phyloP scores from a whole-genome alignment of 1,140 invertebrate genomes.

The Drosophila ambigua region DNA sequence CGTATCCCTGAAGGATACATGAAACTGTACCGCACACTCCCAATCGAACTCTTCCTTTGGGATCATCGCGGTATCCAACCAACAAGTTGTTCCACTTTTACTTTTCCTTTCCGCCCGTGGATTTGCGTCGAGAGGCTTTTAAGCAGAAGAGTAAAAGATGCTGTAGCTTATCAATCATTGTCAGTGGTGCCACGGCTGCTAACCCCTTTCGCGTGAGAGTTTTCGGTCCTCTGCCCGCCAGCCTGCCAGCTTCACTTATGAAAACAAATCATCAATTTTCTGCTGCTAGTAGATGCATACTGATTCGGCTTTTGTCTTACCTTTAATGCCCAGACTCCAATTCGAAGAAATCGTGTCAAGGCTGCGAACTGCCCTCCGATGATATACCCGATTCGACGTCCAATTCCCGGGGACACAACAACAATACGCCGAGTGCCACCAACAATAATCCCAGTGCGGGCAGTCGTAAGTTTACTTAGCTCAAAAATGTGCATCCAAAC shows the following conservation, averaged over 20 bases:
- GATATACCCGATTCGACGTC: constrained; percentile 89
- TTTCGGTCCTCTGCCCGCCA: constrained; percentile 43
- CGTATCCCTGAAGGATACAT: background rate
- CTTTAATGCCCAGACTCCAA: constrained; percentile 77
- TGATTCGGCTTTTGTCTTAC: constrained; percentile 56
- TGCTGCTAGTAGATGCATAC: constrained; percentile 17
- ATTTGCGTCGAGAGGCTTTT: constrained; percentile 55
- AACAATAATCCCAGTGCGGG: constrained; percentile 87
- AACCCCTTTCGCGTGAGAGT: constrained; percentile 67
- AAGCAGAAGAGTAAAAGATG: constrained; percentile 68
- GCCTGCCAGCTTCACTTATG: constrained; percentile 18
- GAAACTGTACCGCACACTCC: constrained; percentile 40
- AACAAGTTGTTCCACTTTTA: constrained; percentile 71
- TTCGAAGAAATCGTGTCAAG: constrained; percentile 93
- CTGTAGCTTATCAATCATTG: constrained; percentile 81
- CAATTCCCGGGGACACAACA: constrained; percentile 88
- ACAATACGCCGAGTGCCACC: constrained; percentile 90
- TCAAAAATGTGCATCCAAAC: background rate
- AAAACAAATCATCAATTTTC: constrained; percentile 74
- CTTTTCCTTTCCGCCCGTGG: constrained; percentile 51
- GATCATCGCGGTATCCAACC: background rate
- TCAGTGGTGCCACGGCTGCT: constrained; percentile 63
- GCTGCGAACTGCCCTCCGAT: constrained; percentile 91
- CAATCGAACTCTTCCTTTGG: constrained; percentile 20
- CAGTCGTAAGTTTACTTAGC: constrained; percentile 63